Conservation (phyloP, 2,113 vertebrate species). For the Xiphophorus couchianus region DNA sequence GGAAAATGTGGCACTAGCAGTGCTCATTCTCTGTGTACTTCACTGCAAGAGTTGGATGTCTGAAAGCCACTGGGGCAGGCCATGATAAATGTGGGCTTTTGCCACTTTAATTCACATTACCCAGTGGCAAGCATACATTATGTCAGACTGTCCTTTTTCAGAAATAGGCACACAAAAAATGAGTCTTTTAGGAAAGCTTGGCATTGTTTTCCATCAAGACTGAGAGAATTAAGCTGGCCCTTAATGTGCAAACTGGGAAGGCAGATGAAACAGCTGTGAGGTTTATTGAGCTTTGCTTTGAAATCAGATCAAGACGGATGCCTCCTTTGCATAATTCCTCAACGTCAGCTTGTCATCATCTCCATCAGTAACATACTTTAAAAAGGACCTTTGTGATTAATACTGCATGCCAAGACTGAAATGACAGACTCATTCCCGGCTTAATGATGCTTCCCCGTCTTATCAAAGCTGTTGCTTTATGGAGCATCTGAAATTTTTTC, state of each 20-base stretch:
- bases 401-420: slow-evolving; percentile 87
- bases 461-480: slow-evolving; percentile 86
- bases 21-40: slow-evolving; percentile 27
- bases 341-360: slow-evolving; percentile 90
- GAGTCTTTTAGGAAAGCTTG: slow-evolving; percentile 50
- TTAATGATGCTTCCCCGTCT: slow-evolving; percentile 90
- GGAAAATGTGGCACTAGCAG: slow-evolving; percentile 17
- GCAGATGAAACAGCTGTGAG: slow-evolving; percentile 83
- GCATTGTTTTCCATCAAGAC: slow-evolving; percentile 59
- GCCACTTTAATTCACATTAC: slow-evolving; percentile 38
- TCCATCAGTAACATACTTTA: slow-evolving; percentile 89
- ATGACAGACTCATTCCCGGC: slow-evolving; percentile 89
- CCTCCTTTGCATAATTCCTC: slow-evolving; percentile 86
- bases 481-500: slow-evolving; percentile 79
- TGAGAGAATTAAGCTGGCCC: slow-evolving; percentile 71
- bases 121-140: not conserved
- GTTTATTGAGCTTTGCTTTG: slow-evolving; percentile 87
- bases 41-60: slow-evolving; percentile 18
- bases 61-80: slow-evolving; percentile 31
- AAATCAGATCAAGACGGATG: slow-evolving; percentile 91
- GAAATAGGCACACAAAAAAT: slow-evolving; percentile 26
- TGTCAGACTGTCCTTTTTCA: slow-evolving; percentile 20
- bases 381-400: slow-evolving; percentile 88
- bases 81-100: slow-evolving; percentile 31
- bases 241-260: slow-evolving; percentile 72